phyloP scores from a whole-genome alignment of 2,888 invertebrate genomes.

The Acronicta psi region DNA sequence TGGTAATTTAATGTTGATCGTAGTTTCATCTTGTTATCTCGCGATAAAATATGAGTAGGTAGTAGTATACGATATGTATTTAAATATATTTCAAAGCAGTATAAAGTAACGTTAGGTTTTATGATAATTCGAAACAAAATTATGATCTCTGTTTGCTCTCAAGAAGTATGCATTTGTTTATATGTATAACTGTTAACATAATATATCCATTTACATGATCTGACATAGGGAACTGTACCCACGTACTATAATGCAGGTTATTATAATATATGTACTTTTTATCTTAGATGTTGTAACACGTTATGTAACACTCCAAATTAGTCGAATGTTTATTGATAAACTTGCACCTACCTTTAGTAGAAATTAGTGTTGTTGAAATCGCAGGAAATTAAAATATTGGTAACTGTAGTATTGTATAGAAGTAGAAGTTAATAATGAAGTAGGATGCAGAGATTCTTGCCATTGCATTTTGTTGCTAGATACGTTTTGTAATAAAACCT shows the following conservation, averaged over 20 bases:
- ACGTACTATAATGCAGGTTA: conserved; percentile 23
- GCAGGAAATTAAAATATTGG: conserved; percentile 26
- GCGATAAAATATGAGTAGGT: conserved; percentile 49
- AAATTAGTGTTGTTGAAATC: conserved; percentile 19
- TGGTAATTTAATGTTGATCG: conserved; percentile 55
- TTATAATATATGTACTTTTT: conserved; percentile 40
- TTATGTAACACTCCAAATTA: conserved; percentile 33
- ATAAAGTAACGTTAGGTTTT: conserved; percentile 52
- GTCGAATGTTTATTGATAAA: conserved; percentile 19
- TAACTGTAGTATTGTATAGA: conserved; percentile 27
- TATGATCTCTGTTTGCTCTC: conserved; percentile 74
- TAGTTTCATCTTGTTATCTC: conserved; percentile 55
- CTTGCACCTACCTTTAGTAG: conserved; percentile 42
- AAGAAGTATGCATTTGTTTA: conserved; percentile 63
- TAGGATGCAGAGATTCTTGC: conserved; percentile 54
- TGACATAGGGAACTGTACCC: conserved; percentile 35
- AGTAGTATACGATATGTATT: conserved; percentile 49
- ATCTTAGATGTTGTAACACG: conserved; percentile 33
- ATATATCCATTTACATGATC: conserved; percentile 44
- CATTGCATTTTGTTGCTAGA: conserved; percentile 45
- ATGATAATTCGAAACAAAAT: conserved; percentile 57
- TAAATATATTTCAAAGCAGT: conserved; percentile 45
- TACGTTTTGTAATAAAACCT: conserved; percentile 40
- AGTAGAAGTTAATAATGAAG: conserved; percentile 23
- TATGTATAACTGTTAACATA: conserved; percentile 47